These are phyloP conservation scores for Ophioninae sp. DNA, from an alignment of 2,888 invertebrate species.

Conservation along the genomic window DNA sequence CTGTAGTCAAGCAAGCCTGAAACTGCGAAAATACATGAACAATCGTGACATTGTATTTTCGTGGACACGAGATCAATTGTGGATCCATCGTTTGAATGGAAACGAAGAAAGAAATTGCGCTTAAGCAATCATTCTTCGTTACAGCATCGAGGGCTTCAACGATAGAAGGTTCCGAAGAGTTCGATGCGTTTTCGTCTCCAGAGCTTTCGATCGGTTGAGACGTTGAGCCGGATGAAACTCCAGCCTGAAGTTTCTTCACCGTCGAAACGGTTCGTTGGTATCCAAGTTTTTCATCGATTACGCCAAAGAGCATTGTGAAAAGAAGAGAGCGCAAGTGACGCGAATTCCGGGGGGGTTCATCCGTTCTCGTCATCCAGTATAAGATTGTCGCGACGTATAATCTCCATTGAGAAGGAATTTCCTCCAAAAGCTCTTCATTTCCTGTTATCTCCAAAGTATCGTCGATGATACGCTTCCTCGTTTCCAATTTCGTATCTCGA, in stretches of 20 bases:
- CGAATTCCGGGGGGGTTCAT: slow-evolving; percentile 78
- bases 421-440: slow-evolving; percentile 77
- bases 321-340: slow-evolving; percentile 84
- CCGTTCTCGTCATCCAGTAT: slow-evolving; percentile 83
- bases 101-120: slow-evolving; percentile 84
- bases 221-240: slow-evolving; percentile 78
- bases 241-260: slow-evolving; percentile 82
- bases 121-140: slow-evolving; percentile 83
- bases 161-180: slow-evolving; percentile 68
- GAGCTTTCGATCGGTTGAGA: slow-evolving; percentile 40
- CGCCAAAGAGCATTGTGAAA: slow-evolving; percentile 83
- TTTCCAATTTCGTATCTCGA: slow-evolving; percentile 68
- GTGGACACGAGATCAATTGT: slow-evolving; percentile 82
- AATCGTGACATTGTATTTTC: slow-evolving; percentile 83
- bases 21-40: slow-evolving; percentile 86
- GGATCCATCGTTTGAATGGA: slow-evolving; percentile 84
- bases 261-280: slow-evolving; percentile 81
- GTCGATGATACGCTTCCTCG: slow-evolving; percentile 79
- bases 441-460: slow-evolving; percentile 82
- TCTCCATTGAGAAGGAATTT: slow-evolving; percentile 84
- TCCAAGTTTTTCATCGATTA: slow-evolving; percentile 84
- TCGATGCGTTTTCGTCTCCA: background rate
- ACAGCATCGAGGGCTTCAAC: slow-evolving; percentile 82
- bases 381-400: slow-evolving; percentile 83
- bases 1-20: slow-evolving; percentile 85